Percentiles rank a stretch among this genome's conserved stretches.
Conservation (phyloP, 2,797 vertebrate species). For the Xerus rutilus region DNA sequence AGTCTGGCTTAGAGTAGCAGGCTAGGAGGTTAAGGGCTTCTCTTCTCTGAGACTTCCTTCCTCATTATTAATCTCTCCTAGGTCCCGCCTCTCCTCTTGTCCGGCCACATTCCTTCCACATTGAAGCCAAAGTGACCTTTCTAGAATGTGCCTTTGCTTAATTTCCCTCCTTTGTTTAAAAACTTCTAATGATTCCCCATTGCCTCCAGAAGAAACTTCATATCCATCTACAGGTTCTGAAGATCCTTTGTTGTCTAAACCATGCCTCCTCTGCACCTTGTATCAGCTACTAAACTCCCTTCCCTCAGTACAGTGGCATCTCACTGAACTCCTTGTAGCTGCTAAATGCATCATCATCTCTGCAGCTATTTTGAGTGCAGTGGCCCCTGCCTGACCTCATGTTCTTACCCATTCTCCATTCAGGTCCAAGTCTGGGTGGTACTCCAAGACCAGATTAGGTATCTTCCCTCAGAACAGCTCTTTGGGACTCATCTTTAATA, state of each 20-base stretch:
- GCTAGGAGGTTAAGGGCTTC: neutral
- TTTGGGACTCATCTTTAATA: neutral
- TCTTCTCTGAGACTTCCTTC: neutral
- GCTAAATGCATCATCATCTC: neutral
- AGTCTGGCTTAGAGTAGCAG: neutral
- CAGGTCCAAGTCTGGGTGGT: neutral
- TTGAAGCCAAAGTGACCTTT: neutral
- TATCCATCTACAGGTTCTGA: neutral
- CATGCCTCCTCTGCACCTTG: neutral
- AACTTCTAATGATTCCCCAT: neutral
- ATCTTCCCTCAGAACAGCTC: neutral
- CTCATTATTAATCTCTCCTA: neutral
- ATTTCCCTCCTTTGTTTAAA: neutral
- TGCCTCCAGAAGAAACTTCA: neutral
- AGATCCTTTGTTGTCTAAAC: neutral
- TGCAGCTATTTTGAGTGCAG: fast-evolving
- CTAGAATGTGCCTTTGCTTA: neutral
- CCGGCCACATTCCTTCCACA: neutral
- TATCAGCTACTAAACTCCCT: neutral
- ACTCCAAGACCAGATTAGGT: neutral
- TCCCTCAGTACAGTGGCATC: neutral
- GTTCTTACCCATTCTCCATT: neutral
- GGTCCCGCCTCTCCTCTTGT: neutral
- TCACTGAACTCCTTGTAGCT: neutral
- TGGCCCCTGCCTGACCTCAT: neutral